These are phyloP conservation scores for Acomys russatus DNA, from an alignment of 2,797 vertebrate species.

Conservation along the genomic window DNA sequence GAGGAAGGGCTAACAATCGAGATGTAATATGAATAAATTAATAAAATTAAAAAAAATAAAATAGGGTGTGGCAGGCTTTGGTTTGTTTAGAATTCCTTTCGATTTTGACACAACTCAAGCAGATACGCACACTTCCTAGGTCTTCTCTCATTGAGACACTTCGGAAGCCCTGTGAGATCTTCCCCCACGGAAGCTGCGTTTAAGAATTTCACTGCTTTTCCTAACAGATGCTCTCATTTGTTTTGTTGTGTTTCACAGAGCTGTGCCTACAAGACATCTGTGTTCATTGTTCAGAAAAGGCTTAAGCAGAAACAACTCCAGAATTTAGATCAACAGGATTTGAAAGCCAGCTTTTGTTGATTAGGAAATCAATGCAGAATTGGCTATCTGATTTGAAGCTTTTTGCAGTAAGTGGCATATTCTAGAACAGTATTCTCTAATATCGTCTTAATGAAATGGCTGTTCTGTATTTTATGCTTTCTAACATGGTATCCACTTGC, in stretches of 20 bases:
- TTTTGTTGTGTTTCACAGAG: conserved; percentile 32
- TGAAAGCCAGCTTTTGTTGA: conserved; percentile 27
- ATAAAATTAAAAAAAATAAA: too few relatives aligned
- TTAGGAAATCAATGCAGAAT: conserved; percentile 32
- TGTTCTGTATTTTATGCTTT: neutral
- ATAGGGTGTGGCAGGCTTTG: neutral
- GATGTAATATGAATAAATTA: too few relatives aligned
- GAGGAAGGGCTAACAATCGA: too few relatives aligned
- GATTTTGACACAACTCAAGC: conserved; percentile 32
- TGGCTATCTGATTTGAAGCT: neutral
- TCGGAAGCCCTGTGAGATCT: neutral
- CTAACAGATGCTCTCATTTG: neutral
- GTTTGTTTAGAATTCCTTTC: conserved; percentile 59
- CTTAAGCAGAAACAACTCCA: conserved; percentile 29
- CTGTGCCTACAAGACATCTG: neutral
- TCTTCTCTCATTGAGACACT: neutral
- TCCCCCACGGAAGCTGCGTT: neutral
- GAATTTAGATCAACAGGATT: conserved; percentile 26
- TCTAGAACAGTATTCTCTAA: neutral
- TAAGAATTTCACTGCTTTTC: conserved; percentile 33
- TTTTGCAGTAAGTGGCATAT: neutral
- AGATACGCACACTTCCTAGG: conserved; percentile 20
- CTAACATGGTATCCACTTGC: neutral
- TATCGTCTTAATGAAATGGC: conserved; percentile 17
- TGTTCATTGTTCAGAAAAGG: neutral